Base-by-base conservation (phyloP, 2,113 vertebrate species). In the Typhlomys cinereus region DNA sequence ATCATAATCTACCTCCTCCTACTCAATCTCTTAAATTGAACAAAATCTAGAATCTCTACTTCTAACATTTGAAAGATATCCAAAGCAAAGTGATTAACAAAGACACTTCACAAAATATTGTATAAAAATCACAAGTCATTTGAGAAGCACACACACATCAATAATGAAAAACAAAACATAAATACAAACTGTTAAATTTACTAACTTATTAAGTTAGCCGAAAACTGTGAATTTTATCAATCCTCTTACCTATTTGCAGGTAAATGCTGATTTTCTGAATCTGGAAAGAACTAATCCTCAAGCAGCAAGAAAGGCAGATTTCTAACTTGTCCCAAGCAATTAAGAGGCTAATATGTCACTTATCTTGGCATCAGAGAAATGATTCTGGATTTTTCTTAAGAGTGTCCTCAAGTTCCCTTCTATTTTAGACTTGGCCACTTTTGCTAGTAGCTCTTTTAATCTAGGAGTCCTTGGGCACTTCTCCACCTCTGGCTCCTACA, bases 1-100 rank as follows among this genome's bases (percentile, higher is more conserved):
- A 86, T 93, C 46, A 91, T 92, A 88, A 95, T 73, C 59, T 91
- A 78, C 41, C 39, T 92, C 82, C 48, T 95, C 50, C 78, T 87
- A 88, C 50, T 54, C 59, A 79, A 86, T 91, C 44, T 75, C 41
- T 80, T 88, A 92, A 92, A 90, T 82, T 93, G 93, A 85, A 21
- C 59, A 80, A 93, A 95, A 80, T 80, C 9, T 62, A 91, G 93
- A 94, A 89, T 92, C 29, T 76, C 23, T n/a, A 87, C 66, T 90
- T 90, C n/a, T 80, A 34, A 67, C 46, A 5, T 70, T 83, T 85
- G 48, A 93, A 93, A 57, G 34, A 85, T 57, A 94, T 14, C 46
- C 34, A 80, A 81, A 92, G 36, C 59, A 86, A 90, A 67, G 1
- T 36, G 20, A 94, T 80, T 84, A 67, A 75, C 54, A 86, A 83